Evolutionary conservation across 2,797 vertebrate species (phyloP), one percentile per base, ranked within the genome.

Genomic region (Notolabrus celidotus): DNA sequence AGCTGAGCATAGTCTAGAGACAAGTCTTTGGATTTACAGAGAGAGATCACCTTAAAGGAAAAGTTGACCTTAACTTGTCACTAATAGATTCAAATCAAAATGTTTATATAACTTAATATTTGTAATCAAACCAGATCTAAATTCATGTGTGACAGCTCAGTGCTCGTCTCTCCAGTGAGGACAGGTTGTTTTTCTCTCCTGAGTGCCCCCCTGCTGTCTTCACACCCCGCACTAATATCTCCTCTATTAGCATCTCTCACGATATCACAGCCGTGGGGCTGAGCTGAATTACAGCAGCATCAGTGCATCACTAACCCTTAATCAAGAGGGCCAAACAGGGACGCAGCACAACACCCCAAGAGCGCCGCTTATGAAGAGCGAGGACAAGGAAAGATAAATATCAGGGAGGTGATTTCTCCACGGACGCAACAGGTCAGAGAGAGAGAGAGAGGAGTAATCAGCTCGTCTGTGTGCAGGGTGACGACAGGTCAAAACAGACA

Each of bases 271-370:
- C 76, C 74, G 61, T 7, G 53, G 77, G 67, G 58, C 67, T 74
- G 54, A 75, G 79, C 85, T 82, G 71, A 83, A 89, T 81, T 78
- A 80, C 77, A 74, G 58, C 49, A 74, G 70, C 74, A 76, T 80
- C 66, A 66, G 55, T 78, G 67, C 76, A 77, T 82, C 62, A 55
- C 73, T 74, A 65, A 62, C 54, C 54, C 66, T 81, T 77, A 79
- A 87, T 86, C 75, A 79, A 75, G 67, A 66, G 59, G 33, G 66
- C 56, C 67, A 81, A 55, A 68, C 68, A 52, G 51, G 56, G 79
- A 68, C 57, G 29, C 61, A 52, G 63, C 39, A 47, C 23, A 46
- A 59, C 75, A 58, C 55, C 17, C 61, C 43, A 23, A 72, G 56
- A 67, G 19, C 57, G 16, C 63, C 3, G 2, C 34, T 72, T 58